phyloP scores from a whole-genome alignment of 2,888 invertebrate genomes.

The Torymus auratus region DNA sequence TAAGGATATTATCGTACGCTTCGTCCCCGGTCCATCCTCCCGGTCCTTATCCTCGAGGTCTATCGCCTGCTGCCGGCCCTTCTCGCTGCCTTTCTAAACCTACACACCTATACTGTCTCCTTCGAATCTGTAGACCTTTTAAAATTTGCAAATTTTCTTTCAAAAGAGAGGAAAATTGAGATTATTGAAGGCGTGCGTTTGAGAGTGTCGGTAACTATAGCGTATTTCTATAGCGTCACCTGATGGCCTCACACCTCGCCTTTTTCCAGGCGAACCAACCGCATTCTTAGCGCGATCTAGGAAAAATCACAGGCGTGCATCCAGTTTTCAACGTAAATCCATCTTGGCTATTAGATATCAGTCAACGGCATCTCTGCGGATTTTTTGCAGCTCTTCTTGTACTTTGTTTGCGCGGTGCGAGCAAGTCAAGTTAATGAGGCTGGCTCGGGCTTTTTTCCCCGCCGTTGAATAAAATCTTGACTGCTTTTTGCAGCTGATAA shows the following conservation, averaged over 20 bases:
- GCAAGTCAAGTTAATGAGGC: constrained; percentile 30
- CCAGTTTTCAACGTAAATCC: constrained; percentile 11
- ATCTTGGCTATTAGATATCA: constrained; percentile 37
- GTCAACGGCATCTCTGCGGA: constrained; percentile 32
- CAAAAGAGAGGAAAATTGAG: neutral
- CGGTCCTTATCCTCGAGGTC: constrained; percentile 39
- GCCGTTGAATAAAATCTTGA: constrained; percentile 30
- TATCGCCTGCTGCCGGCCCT: no score
- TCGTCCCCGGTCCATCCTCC: neutral
- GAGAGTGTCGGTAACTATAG: neutral
- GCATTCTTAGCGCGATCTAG: constrained; percentile 11
- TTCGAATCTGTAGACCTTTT: no score
- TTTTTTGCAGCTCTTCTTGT: constrained; percentile 21
- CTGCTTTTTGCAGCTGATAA: constrained; percentile 3
- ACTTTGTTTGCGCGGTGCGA: constrained; percentile 37
- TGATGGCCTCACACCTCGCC: neutral
- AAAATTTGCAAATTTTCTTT: no score
- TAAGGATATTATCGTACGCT: constrained; percentile 69
- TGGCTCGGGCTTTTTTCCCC: constrained; percentile 11
- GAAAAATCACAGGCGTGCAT: constrained; percentile 15
- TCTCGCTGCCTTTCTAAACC: no score
- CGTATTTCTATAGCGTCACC: neutral
- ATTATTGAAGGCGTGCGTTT: neutral
- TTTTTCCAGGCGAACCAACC: constrained; percentile 2
- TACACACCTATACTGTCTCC: no score